These are phyloP conservation scores for Phoebastria nigripes DNA, from an alignment of 2,797 vertebrate genomes.

Conservation along the genomic window DNA sequence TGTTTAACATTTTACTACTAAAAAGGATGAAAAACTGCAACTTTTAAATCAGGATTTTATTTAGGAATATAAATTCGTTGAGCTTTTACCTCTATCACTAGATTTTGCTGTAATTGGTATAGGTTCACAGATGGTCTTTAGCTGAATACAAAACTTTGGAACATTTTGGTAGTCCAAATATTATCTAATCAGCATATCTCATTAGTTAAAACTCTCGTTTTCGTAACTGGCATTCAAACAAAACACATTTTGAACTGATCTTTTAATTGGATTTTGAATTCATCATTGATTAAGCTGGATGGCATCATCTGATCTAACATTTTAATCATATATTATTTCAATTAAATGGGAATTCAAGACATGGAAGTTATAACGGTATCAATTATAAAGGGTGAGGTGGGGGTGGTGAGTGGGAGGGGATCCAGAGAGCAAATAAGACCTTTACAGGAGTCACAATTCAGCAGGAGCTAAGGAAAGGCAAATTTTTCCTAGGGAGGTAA, in stretches of 20 bases:
- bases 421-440: not conserved
- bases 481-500: not conserved
- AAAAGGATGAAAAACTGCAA: not conserved
- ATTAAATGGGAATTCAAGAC: not conserved
- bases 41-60: not conserved
- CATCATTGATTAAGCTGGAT: not conserved
- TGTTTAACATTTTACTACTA: not conserved
- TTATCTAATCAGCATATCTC: not conserved
- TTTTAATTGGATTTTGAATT: conserved; percentile 5
- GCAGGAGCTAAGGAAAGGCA: not conserved
- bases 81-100: not conserved
- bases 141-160: not conserved
- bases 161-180: conserved; percentile 1
- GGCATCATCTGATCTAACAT: not conserved
- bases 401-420: rapidly evolving
- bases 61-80: not conserved
- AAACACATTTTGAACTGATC: not conserved
- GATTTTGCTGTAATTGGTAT: not conserved
- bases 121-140: not conserved
- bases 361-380: not conserved
- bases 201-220: conserved; percentile 13
- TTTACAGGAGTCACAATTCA: not conserved
- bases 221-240: not conserved
- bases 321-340: not conserved
- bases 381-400: not conserved